phyloP scores from a whole-genome alignment of 2,797 vertebrate genomes.

The Steatocranus sp. region DNA sequence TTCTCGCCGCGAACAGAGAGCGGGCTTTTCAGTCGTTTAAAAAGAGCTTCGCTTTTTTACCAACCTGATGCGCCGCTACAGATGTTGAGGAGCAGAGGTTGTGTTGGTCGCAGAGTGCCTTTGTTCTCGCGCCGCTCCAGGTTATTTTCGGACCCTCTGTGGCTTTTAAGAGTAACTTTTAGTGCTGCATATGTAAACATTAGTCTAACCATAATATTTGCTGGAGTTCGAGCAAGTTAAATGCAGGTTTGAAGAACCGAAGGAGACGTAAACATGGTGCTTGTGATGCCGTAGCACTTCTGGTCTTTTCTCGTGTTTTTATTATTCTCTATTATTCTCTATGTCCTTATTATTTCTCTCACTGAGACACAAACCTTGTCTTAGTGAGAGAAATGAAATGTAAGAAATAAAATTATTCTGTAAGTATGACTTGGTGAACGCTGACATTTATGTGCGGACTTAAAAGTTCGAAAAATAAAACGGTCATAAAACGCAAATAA shows the following conservation, averaged over 20 bases:
- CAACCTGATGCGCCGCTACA: slow-evolving; percentile 60
- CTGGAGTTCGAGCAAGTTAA: neutral
- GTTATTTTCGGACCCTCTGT: neutral
- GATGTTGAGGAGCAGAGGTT: slow-evolving; percentile 9
- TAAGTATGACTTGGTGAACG: neutral
- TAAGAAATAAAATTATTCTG: neutral
- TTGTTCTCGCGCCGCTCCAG: slow-evolving; percentile 19
- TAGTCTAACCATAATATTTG: neutral
- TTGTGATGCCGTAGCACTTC: no score
- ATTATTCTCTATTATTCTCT: neutral
- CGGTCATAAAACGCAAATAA: neutral
- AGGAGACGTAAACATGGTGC: neutral
- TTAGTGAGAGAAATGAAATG: neutral
- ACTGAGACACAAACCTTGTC: neutral
- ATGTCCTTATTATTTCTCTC: neutral
- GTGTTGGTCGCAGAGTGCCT: neutral
- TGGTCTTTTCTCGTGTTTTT: neutral
- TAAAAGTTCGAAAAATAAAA: neutral
- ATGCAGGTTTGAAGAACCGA: neutral
- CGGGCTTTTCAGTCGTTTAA: neutral
- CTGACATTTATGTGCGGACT: neutral
- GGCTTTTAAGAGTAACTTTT: neutral
- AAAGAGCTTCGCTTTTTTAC: neutral
- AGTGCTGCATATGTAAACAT: neutral
- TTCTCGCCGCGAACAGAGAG: neutral